Conservation (phyloP, 2,888 invertebrate genomes). For the Hartigia nigra region DNA sequence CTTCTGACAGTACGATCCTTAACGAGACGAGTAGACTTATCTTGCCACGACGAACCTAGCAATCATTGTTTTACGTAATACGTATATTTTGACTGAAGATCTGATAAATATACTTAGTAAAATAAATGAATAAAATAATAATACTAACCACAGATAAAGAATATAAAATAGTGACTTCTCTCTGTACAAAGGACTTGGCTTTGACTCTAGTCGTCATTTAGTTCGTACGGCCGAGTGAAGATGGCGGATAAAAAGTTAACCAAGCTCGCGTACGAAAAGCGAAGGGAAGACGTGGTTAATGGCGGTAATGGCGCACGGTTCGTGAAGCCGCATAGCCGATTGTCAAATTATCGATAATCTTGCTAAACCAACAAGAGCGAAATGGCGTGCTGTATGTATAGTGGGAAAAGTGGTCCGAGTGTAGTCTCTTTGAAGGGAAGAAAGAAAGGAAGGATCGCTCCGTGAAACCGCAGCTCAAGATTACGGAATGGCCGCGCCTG, state of each 20-base stretch:
- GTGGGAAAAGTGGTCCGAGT: neutral
- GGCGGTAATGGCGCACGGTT: conserved; percentile 31
- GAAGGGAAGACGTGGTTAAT: conserved; percentile 17
- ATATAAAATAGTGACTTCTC: neutral
- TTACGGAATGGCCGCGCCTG: neutral
- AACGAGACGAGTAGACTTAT: neutral
- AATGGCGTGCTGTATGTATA: neutral
- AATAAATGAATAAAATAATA: neutral
- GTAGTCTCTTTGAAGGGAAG: neutral
- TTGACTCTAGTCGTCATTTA: neutral
- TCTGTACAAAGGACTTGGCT: too few species aligned
- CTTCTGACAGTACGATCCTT: neutral
- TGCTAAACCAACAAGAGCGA: conserved; percentile 62
- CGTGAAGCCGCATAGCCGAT: conserved; percentile 48
- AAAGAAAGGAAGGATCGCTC: neutral
- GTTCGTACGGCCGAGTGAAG: neutral
- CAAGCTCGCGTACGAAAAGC: conserved; percentile 8
- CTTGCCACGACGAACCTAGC: neutral
- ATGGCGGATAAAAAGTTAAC: conserved; percentile 3
- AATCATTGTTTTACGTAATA: neutral
- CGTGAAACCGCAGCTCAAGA: neutral
- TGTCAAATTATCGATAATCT: conserved; percentile 65
- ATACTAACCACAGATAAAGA: neutral
- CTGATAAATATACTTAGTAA: neutral
- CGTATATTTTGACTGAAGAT: neutral